Base-by-base conservation (phyloP, 2,888 invertebrate species). In the Hyposoter didymator region DNA sequence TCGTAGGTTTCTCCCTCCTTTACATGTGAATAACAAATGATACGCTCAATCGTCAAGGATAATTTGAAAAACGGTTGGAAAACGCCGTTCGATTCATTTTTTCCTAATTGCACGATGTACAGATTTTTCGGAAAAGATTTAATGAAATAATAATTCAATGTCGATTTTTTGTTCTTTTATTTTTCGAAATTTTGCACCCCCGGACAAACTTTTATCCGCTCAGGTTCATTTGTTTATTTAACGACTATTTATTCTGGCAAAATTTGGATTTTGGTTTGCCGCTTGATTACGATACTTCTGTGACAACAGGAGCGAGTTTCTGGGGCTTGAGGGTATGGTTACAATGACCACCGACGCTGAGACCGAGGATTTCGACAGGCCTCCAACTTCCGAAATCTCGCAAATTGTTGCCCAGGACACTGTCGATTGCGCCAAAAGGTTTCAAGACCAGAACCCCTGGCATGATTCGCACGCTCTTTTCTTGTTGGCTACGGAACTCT, bases 321-420 rank as follows among this genome's bases (percentile, higher is more conserved):
- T 96, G 93, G 96, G 96, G 84, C 95, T 96, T 91, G 95, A 96
- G 92, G 96, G 96, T 92, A 96, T 96, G 96, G 96, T 96, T 87
- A 96, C 96, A 90, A 95, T 96, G 90, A 96, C 96, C 93, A 84
- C 78, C 84, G 96, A 96, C 94, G 96, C 96, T 69, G 96, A 96
- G 88, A 92, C 90, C 88, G 92, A 93, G 72, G 91, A 89, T 89
- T 93, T 93, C 89, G 91, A 91, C 88, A 91, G 91, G 84, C 90
- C 92, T 80, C 90, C 92, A 39, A 88, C 90, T 72, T 87, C 90
- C 82, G 92, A 94, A 84, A 88, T 89, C 82, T 87, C 90, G 80
- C 92, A 90, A 84, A 87, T 90, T 87, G 80, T 92, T 87, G 85
- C 89, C 28, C 93, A 91, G 87, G 94, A 94, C 89, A 88, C 89